Evolutionary conservation across 2,797 vertebrate genomes (phyloP).

Genomic region (Nasua narica): DNA sequence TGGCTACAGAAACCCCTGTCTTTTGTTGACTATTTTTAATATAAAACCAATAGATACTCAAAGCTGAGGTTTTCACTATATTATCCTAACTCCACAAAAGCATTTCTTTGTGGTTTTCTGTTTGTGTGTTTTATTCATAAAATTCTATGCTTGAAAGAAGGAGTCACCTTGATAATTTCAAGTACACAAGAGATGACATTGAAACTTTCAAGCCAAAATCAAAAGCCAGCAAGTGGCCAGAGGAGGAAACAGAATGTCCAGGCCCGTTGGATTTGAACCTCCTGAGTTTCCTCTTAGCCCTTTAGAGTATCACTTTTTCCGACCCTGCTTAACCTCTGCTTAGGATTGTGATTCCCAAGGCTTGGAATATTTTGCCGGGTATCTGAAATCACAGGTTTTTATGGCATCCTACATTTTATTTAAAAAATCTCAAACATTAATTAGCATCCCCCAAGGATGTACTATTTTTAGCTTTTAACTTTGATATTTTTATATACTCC

Average conservation of each 20-base stretch:
- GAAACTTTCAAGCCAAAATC: conserved; percentile 55
- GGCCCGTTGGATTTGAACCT: not conserved
- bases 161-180: conserved; percentile 35
- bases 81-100: not conserved
- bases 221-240: conserved; percentile 14
- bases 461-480: conserved; percentile 35
- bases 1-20: not conserved
- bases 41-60: not conserved
- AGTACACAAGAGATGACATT: not conserved
- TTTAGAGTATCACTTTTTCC: not conserved
- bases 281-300: not conserved
- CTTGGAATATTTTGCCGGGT: not conserved
- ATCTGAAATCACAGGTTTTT: conserved; percentile 26
- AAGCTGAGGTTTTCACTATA: not conserved
- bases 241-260: not conserved
- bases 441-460: not conserved
- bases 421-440: not conserved
- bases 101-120: not conserved
- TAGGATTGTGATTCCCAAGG: not conserved
- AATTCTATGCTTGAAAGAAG: conserved; percentile 57
- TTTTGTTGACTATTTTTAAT: not conserved
- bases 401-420: not conserved
- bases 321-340: not conserved
- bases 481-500: not conserved
- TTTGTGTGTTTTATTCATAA: not conserved